Evolutionary conservation across 2,888 invertebrate genomes (phyloP).

Genomic region (Pseudococcus longispinus): DNA sequence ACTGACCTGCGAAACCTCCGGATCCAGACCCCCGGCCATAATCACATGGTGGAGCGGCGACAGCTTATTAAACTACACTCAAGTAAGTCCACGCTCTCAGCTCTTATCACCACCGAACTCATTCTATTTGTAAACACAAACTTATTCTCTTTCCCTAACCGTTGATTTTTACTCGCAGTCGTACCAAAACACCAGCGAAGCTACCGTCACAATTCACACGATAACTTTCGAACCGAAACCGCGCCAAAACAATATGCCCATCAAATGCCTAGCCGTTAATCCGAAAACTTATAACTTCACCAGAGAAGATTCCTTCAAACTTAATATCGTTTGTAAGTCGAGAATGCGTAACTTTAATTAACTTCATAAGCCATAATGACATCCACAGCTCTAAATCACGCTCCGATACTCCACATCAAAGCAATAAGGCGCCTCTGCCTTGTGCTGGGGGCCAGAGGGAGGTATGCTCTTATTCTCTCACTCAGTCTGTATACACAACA

Average conservation of each 20-base stretch:
- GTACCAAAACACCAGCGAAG: slow-evolving; percentile 64
- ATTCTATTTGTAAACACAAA: not conserved
- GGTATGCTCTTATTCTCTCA: not conserved
- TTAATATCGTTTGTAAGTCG: slow-evolving; percentile 89
- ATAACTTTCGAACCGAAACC: slow-evolving; percentile 83
- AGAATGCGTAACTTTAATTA: slow-evolving; percentile 15
- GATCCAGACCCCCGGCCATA: slow-evolving; percentile 82
- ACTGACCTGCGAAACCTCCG: slow-evolving; percentile 83
- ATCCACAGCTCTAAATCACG: slow-evolving; percentile 22
- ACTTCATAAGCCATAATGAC: slow-evolving; percentile 15
- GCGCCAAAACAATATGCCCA: slow-evolving; percentile 82
- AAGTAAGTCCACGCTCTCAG: not conserved
- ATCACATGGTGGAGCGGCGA: slow-evolving; percentile 87
- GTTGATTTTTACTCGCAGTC: not conserved
- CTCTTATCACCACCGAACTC: not conserved
- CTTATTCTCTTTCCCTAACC: not conserved
- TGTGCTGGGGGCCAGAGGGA: not conserved
- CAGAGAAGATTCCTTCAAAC: slow-evolving; percentile 79
- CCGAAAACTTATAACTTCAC: slow-evolving; percentile 77
- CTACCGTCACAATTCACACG: slow-evolving; percentile 77
- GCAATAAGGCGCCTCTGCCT: not conserved
- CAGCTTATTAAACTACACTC: slow-evolving; percentile 18
- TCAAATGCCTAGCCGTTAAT: slow-evolving; percentile 87
- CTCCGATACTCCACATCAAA: slow-evolving; percentile 22
- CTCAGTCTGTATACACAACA: not conserved